Evolutionary conservation across 2,888 invertebrate species (phyloP), one percentile per base, ranked within the genome.

Genomic region (Hipparchia sbordonii): DNA sequence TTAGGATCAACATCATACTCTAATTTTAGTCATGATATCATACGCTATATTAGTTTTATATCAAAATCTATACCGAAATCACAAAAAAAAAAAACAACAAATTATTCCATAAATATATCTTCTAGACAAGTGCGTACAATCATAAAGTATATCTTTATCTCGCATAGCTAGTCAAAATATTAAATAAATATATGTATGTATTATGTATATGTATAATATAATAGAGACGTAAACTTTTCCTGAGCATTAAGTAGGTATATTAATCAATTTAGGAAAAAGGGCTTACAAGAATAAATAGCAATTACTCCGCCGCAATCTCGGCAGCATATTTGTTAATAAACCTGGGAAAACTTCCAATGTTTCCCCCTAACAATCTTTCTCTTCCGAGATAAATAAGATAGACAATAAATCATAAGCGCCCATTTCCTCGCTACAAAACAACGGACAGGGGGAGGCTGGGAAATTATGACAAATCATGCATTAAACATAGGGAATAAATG

Each of bases 401-500:
- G 86, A 84, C 84, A 78, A 89, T 93, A 92, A 89, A 92, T 93
- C 93, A 92, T 90, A 85, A 83, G 85, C 87, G 90, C 87, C 92
- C 89, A 90, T 92, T 92, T 89, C 89, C 87, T 87, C 89, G 86
- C 84, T 86, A 90, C 91, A 90, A 92, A 91, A 93, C 92, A 92
- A 92, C 89, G 87, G 86, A 83, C 87, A 82, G 80, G 87, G 89
- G 92, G 89, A 89, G 87, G 89, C 86, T 88, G 90, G 89, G 86
- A 90, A 93, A 93, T 93, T 93, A 93, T 92, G 92, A 93, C 93
- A 92, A 92, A 93, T 93, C 93, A 93, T 93, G 93, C 93, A 93
- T 93, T 93, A 93, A 93, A 93, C 93, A 93, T 93, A 87, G 93
- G 90, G 92, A 93, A 93, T 93, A 93, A 93, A 93, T 93, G 93